A percentile compares a stretch with the other conserved stretches of the same genome.
These are phyloP conservation scores for Odocoileus virginianus DNA, from an alignment of 2,113 vertebrate genomes.

Conservation along the genomic window DNA sequence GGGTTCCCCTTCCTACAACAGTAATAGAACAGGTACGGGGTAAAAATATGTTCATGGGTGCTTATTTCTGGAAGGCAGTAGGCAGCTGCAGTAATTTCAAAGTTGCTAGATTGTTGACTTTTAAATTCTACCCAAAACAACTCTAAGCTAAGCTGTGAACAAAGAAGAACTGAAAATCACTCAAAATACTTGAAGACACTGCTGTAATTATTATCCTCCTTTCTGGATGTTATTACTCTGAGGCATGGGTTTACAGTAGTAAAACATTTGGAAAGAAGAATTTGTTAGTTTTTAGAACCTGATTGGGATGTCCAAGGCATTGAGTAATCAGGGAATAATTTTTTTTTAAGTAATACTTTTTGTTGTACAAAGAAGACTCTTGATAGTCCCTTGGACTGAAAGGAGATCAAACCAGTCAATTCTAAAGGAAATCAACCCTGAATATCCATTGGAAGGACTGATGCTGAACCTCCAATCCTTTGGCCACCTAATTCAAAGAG, in stretches of 20 bases:
- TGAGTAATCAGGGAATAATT: neutral
- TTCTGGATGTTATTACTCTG: neutral
- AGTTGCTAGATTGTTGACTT: neutral
- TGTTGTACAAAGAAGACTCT: neutral
- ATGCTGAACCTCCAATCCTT: neutral
- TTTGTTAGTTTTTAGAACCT: neutral
- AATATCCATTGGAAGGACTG: neutral
- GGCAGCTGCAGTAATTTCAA: neutral
- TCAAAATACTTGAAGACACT: neutral
- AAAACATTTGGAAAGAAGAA: neutral
- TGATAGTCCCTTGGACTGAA: neutral
- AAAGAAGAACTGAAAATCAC: neutral
- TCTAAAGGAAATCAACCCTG: neutral
- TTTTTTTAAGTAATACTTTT: neutral
- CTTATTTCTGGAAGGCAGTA: slow-evolving; percentile 39
- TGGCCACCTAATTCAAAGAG: neutral
- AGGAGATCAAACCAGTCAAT: neutral
- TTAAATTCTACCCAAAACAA: neutral
- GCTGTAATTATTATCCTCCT: neutral
- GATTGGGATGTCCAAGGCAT: neutral
- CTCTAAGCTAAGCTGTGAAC: neutral
- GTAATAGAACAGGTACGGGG: neutral
- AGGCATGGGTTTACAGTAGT: neutral
- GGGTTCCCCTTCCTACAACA: no score
- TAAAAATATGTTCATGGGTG: neutral